Percentiles rank a stretch among this genome's conserved stretches.
Evolutionary conservation across 2,888 invertebrate species (phyloP).

Genomic region (Noctua pronuba): DNA sequence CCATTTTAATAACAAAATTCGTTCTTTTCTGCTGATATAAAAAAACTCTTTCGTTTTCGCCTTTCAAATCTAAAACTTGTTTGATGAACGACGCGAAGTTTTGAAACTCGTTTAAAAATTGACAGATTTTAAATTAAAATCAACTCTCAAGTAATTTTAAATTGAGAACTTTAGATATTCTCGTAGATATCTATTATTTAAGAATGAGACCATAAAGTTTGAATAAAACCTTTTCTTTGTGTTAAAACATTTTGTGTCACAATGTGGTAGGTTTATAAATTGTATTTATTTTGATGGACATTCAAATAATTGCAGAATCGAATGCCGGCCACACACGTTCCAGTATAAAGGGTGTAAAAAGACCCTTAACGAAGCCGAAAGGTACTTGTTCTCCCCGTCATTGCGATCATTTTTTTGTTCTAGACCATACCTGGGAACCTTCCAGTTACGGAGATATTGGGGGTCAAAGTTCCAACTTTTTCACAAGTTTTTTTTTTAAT

Average conservation of each 20-base stretch:
- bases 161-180: conserved; percentile 1
- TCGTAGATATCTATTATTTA: neutral
- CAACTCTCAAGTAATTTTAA: neutral
- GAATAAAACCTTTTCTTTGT: neutral
- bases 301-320: conserved; percentile 37
- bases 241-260: neutral
- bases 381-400: too few relatives aligned
- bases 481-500: too few relatives aligned
- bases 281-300: conserved; percentile 17
- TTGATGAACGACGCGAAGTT: neutral
- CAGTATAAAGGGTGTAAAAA: too few relatives aligned
- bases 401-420: too few relatives aligned
- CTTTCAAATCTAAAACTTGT: neutral
- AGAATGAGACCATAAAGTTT: neutral
- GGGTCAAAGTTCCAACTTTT: too few relatives aligned
- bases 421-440: too few relatives aligned
- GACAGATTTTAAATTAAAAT: conserved; percentile 16
- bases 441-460: too few relatives aligned
- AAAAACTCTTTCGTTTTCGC: neutral
- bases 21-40: neutral
- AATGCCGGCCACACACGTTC: too few relatives aligned
- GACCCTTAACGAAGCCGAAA: too few relatives aligned
- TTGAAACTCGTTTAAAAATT: conserved; percentile 15
- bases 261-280: neutral
- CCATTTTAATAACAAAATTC: neutral